Evolutionary conservation across 64 coral and sea anemone genomes (phyloP), one percentile per base, ranked within the genome.

Genomic region (Dendrophyllia cribrosa): DNA sequence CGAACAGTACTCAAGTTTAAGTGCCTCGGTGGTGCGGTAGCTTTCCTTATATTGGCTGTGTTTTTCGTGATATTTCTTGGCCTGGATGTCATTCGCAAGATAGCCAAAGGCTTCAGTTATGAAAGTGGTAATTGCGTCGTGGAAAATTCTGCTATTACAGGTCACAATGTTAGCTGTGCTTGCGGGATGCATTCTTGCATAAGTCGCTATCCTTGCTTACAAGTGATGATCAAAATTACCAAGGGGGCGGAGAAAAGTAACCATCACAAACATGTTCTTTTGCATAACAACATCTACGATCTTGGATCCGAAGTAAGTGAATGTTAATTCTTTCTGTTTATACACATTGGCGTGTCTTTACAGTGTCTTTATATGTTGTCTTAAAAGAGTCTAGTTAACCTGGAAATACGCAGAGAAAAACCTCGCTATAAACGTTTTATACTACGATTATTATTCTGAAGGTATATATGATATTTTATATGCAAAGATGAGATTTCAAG

Each of bases 261-360:
- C 25, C 8, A 8, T 55, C 9, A 2, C 43, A 43, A 43, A 23
- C 75, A 20, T 16, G 75, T 55, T 0, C 75, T 77, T 4, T 55
- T 77, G 49, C n/a, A 77, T 19, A 77, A 77, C 75, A 77, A 50
- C n/a, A 51, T 77, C 20, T 77, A 77, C 75, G 75, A 77, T 49
- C n/a, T 77, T 5, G 75, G 49, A 55, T 77, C 75, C 9, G 9
- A 77, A 53, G 75, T 77, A 77, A 77, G 75, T 77, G 5, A 14
- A 17, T 8, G 7, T 1, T 8, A 43, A 19, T 50, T 48, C n/a
- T 7, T 75, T 3, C 9, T 22, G 14, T 64, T 64, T 64, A 64
- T 1, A 17, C 61, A 64, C 75, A 16, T 25, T 12, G 7, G n/a
- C 9, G 75, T n/a, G 9, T 47, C 45, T 9, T 50, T 19, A 13